A percentile compares a stretch with the other conserved stretches of the same genome.
phyloP scores from a whole-genome alignment of 2,888 invertebrate species.

The Oxycera nigricornis region DNA sequence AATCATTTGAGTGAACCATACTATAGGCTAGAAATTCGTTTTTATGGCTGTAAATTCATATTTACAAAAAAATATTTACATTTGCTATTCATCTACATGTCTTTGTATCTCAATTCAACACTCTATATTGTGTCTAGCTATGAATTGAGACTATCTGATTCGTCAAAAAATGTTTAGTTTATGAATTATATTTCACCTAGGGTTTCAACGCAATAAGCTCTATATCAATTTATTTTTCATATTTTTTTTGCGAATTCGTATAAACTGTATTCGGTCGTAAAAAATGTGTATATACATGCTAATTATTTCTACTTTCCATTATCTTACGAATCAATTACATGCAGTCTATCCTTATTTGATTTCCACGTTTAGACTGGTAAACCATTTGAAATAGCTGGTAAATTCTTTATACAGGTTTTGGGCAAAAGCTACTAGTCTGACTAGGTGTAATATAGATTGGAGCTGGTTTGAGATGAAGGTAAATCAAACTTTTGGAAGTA shows the following conservation, averaged over 20 bases:
- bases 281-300: neutral
- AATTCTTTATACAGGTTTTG: too few relatives aligned
- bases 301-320: neutral
- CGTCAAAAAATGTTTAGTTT: too few relatives aligned
- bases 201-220: too few relatives aligned
- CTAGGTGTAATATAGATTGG: too few relatives aligned
- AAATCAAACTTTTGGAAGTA: too few relatives aligned
- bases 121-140: neutral
- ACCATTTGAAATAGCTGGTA: too few relatives aligned
- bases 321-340: neutral
- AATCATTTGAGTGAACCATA: neutral
- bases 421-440: too few relatives aligned
- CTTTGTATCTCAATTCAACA: neutral
- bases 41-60: neutral
- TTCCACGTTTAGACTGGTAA: too few relatives aligned
- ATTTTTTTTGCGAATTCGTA: neutral
- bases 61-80: conserved; percentile 2
- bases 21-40: neutral
- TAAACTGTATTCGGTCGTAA: neutral
- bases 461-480: too few relatives aligned
- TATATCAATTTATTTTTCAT: neutral
- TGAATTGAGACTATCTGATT: too few relatives aligned
- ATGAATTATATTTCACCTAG: neutral
- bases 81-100: neutral
- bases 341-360: neutral